Evolutionary conservation across 2,888 invertebrate species (phyloP), one percentile per base, ranked within the genome.

Genomic region (Acrobasis suavella): DNA sequence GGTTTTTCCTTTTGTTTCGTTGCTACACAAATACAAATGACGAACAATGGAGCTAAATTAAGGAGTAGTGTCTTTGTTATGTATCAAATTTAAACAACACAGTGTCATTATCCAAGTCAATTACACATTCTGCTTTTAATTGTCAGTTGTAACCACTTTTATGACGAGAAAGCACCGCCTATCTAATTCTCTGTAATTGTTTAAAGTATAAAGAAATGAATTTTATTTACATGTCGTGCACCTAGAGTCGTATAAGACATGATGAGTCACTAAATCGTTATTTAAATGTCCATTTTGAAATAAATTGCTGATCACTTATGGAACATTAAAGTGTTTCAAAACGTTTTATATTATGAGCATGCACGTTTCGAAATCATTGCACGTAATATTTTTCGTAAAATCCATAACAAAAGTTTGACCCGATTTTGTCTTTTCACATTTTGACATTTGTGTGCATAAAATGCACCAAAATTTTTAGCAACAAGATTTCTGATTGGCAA

Each of bases 41-140:
- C 62, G 65, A 72, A 78, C 76, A 78, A 78, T 72, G 69, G 73
- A 72, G 64, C 67, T 65, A 65, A 68, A 73, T 70, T 67, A 72
- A 71, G 64, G 61, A 54, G 61, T 63, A 50, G 62, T 70, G 65
- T 69, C 72, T 69, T 73, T 72, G 71, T 70, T 71, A 55, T 66
- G 51, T 66, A 63, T 67, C 65, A 70, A 65, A 55, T 61, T 52
- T 65, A 72, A 74, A 74, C 66, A 67, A 64, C 67, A 68, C 71
- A 67, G 61, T 73, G 71, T 72, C 72, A 80, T 81, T 80, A 80
- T 66, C 66, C 58, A 60, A 71, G 68, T 69, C 72, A 74, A 78
- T 80, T 74, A 78, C 67, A 74, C 68, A 72, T 75, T 74, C 68
- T 68, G 69, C 67, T 72, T 71, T 71, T 82, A 83, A 83, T 80